Conservation (phyloP, 2,797 vertebrate species). For the Glossophaga mutica region DNA sequence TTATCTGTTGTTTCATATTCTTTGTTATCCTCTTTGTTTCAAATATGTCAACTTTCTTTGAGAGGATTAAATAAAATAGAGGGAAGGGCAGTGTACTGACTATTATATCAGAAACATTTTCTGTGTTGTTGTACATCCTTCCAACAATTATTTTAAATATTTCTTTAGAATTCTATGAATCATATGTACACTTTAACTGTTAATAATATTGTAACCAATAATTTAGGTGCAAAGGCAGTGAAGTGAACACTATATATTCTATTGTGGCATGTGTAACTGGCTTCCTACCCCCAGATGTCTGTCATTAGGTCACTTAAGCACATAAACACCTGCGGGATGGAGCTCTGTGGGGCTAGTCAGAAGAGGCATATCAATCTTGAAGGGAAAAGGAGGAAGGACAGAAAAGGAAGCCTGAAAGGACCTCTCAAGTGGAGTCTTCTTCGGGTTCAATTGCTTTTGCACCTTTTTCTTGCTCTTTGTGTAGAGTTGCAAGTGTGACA, state of each 20-base stretch:
- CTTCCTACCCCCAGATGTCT: not conserved
- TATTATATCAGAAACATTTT: not conserved
- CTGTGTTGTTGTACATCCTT: not conserved
- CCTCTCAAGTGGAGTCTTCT: not conserved
- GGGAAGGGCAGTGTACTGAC: not conserved
- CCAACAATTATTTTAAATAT: not conserved
- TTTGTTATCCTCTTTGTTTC: not conserved
- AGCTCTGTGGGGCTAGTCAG: not conserved
- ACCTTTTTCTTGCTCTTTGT: conserved; percentile 49
- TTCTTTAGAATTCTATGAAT: not conserved
- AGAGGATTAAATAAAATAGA: not conserved
- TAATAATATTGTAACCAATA: not conserved
- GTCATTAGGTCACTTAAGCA: not conserved
- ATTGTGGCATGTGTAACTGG: not conserved
- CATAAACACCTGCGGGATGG: not conserved
- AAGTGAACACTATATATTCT: not conserved
- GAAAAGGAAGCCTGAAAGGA: not conserved
- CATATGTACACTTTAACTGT: not conserved
- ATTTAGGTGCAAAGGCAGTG: not conserved
- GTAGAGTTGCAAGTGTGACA: conserved; percentile 66
- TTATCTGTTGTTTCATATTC: not conserved
- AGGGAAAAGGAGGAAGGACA: not conserved
- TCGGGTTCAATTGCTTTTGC: not conserved
- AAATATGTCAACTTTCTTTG: not conserved
- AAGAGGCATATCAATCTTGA: not conserved